phyloP scores from a whole-genome alignment of 1,140 invertebrate species.

The Saccostrea echinata region DNA sequence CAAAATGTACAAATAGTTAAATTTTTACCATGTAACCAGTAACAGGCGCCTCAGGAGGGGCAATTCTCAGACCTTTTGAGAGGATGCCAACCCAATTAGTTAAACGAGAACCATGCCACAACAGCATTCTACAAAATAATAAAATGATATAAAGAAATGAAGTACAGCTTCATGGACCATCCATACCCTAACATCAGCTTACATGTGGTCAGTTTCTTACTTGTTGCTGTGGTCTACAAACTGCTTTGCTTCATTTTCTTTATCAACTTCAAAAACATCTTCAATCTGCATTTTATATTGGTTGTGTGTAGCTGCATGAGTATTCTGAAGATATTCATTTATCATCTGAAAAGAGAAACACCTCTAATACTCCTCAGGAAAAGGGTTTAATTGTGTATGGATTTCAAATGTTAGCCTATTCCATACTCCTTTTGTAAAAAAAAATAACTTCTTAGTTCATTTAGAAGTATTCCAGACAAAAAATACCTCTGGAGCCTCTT shows the following conservation, averaged over 20 bases:
- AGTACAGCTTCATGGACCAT: background rate
- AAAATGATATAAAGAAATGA: background rate
- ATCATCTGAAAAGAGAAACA: conserved; percentile 65
- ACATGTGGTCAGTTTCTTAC: conserved; percentile 53
- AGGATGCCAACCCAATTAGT: conserved; percentile 79
- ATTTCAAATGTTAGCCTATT: no score
- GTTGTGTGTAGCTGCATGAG: conserved; percentile 78
- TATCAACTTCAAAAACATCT: conserved; percentile 75
- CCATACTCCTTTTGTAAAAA: no score
- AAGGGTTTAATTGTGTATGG: no score
- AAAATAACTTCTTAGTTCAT: background rate
- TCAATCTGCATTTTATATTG: conserved; percentile 76
- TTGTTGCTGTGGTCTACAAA: conserved; percentile 76
- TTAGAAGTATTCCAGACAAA: background rate
- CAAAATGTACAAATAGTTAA: background rate
- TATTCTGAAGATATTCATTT: conserved; percentile 74
- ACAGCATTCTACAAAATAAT: conserved; percentile 71
- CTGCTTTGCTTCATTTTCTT: conserved; percentile 69
- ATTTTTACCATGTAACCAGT: conserved; percentile 79
- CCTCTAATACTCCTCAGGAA: background rate
- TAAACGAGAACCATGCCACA: conserved; percentile 79
- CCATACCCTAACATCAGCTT: background rate
- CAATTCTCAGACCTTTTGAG: conserved; percentile 77
- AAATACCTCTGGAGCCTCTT: no score
- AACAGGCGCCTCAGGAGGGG: conserved; percentile 79